These are phyloP conservation scores for Tetheella fluctuosa DNA, from an alignment of 2,888 invertebrate genomes.

Conservation along the genomic window DNA sequence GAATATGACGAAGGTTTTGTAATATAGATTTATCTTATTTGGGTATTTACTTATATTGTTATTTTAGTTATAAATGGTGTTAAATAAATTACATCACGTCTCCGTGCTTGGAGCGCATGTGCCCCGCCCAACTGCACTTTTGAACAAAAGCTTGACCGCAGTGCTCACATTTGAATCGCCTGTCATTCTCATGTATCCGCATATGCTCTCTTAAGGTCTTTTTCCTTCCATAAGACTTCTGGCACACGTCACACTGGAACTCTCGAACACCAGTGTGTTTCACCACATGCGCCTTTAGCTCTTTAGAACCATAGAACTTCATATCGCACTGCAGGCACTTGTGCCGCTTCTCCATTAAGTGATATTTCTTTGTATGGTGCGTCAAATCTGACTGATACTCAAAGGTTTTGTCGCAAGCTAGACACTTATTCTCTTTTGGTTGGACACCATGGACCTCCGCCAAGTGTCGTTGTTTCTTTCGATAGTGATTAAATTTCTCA, in stretches of 20 bases:
- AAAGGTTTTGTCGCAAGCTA: slow-evolving; percentile 51
- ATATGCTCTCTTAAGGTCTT: slow-evolving; percentile 44
- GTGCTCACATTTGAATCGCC: slow-evolving; percentile 15
- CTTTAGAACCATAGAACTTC: slow-evolving; percentile 44
- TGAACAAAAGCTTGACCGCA: too few species aligned
- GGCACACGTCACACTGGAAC: slow-evolving; percentile 58
- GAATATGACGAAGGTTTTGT: too few species aligned
- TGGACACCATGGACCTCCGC: slow-evolving; percentile 47
- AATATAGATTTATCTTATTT: too few species aligned
- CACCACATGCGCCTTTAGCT: slow-evolving; percentile 49
- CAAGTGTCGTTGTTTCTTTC: slow-evolving; percentile 50
- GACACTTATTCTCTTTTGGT: slow-evolving; percentile 42
- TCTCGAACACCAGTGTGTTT: slow-evolving; percentile 50
- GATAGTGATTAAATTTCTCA: slow-evolving; percentile 46
- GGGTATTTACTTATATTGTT: too few species aligned
- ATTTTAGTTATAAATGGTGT: too few species aligned
- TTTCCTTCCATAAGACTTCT: slow-evolving; percentile 42
- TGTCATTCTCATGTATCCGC: slow-evolving; percentile 45
- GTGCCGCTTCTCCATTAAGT: slow-evolving; percentile 61
- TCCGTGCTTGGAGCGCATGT: too few species aligned
- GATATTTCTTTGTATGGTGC: slow-evolving; percentile 56
- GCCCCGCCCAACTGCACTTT: too few species aligned
- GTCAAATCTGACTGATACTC: slow-evolving; percentile 36
- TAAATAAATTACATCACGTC: too few species aligned
- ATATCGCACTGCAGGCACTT: slow-evolving; percentile 68